A percentile compares a stretch with the other conserved stretches of the same genome.
Conservation (phyloP, 2,797 vertebrate genomes). For the Pangasius sanitwongsei region DNA sequence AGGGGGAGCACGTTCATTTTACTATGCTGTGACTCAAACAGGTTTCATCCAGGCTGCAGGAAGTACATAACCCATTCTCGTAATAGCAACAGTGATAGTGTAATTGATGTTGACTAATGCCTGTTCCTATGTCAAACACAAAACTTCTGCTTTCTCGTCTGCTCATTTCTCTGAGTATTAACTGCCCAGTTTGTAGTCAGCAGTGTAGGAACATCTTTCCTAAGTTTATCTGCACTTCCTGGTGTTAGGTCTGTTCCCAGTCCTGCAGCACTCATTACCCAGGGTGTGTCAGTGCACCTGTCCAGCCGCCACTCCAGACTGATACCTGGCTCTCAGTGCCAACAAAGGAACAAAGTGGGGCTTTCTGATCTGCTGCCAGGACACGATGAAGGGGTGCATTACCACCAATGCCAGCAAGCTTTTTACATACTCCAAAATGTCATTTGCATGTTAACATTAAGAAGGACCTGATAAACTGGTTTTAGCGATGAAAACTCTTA, state of each 20-base stretch:
- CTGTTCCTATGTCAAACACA: slow-evolving; percentile 33
- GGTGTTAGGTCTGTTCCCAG: slow-evolving; percentile 46
- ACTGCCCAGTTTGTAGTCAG: slow-evolving; percentile 35
- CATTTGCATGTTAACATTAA: neutral
- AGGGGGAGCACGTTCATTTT: neutral
- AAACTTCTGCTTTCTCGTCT: slow-evolving; percentile 38
- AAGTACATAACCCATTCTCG: neutral
- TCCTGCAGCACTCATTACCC: slow-evolving; percentile 31
- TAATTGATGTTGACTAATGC: slow-evolving; percentile 40
- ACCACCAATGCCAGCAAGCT: neutral
- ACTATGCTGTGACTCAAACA: neutral
- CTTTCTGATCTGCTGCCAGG: neutral
- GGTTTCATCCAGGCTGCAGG: neutral
- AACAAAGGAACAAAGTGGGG: neutral
- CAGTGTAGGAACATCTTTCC: slow-evolving; percentile 31
- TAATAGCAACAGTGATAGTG: slow-evolving; percentile 34
- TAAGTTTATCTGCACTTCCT: slow-evolving; percentile 59
- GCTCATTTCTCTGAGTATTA: neutral
- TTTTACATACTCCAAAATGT: neutral
- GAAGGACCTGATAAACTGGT: neutral
- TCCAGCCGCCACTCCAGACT: neutral
- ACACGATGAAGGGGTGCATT: neutral
- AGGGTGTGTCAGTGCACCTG: slow-evolving; percentile 31
- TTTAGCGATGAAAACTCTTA: neutral
- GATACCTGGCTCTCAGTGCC: neutral